Evolutionary conservation across 2,888 invertebrate species (phyloP), one percentile per base, ranked within the genome.

Genomic region (Tenthredo mesomela): DNA sequence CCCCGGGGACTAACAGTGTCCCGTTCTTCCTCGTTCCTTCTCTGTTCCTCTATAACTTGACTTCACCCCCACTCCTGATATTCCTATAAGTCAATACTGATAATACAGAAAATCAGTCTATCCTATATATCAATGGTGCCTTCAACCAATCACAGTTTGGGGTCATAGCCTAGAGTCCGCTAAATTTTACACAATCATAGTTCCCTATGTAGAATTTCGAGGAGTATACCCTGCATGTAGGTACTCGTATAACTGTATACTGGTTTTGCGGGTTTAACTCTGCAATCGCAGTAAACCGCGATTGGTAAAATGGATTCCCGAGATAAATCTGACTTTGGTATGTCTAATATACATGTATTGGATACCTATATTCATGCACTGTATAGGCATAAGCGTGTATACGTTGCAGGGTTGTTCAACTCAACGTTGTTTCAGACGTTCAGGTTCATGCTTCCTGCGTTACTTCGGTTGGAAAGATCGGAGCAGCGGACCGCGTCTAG

Each of bases 401-500:
- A 61, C 40, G 58, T 21, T 78, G n/a, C 67, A 82, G 82, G 82
- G 82, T 82, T 82, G 82, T 82, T 82, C 70, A 70, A 82, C 82
- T 82, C 82, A 61, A 82, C 82, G 82, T 50, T 67, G 47, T 82
- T 82, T 33, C 67, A 47, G 47, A 43, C 82, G 82, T 82, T 82
- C 40, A 82, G 82, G 82, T 82, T 82, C 67, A 82, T 33, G 82
- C 82, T 67, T 82, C 50, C 82, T 58, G 70, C 67, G 47, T 67
- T 70, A 47, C 70, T 47, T 70, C 70, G 29, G 82, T 87, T 87
- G 86, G 85, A 87, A 88, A 88, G 88, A 85, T 87, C 86, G 85
- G 84, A 78, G 85, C 88, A 87, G 84, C 88, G 86, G 84, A 86
- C 87, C 86, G 87, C 85, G 84, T 88, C 87, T 86, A 85, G 85